Evolutionary conservation across 2,888 invertebrate species (phyloP).

Genomic region (Marasmarcha lunaedactyla): DNA sequence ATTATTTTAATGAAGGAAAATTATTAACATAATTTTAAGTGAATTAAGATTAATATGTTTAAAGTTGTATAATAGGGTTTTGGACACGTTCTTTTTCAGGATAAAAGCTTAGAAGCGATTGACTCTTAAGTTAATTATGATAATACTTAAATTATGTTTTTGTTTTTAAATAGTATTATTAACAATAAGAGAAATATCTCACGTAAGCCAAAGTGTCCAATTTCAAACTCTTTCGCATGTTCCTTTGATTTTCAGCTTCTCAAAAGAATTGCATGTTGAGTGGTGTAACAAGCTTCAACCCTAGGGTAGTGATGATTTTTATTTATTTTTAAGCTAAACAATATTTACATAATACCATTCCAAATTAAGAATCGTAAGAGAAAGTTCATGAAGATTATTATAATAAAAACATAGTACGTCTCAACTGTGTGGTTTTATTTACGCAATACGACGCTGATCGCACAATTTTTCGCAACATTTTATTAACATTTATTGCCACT

Average conservation of each 20-base stretch:
- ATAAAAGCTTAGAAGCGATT: neutral
- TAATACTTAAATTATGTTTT: neutral
- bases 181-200: slow-evolving; percentile 27
- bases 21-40: slow-evolving; percentile 50
- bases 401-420: slow-evolving; percentile 25
- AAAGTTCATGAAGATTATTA: slow-evolving; percentile 57
- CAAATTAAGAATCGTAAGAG: slow-evolving; percentile 66
- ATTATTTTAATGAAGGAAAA: slow-evolving; percentile 50
- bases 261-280: slow-evolving; percentile 36
- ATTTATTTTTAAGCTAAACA: slow-evolving; percentile 65
- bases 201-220: slow-evolving; percentile 59
- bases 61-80: neutral
- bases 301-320: slow-evolving; percentile 27
- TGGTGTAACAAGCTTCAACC: too few relatives aligned
- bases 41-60: slow-evolving; percentile 11
- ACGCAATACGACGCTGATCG: too few relatives aligned
- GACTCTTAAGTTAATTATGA: neutral
- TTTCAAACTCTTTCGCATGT: slow-evolving; percentile 56
- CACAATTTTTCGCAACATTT: slow-evolving; percentile 7
- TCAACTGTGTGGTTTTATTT: slow-evolving; percentile 10
- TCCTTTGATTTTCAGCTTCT: slow-evolving; percentile 28
- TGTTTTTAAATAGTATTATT: neutral
- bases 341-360: slow-evolving; percentile 60
- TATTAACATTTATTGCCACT: too few relatives aligned
- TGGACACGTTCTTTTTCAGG: too few relatives aligned